Base-by-base conservation (phyloP, 2,113 vertebrate species). In the Tenebrosternarchus preto region DNA sequence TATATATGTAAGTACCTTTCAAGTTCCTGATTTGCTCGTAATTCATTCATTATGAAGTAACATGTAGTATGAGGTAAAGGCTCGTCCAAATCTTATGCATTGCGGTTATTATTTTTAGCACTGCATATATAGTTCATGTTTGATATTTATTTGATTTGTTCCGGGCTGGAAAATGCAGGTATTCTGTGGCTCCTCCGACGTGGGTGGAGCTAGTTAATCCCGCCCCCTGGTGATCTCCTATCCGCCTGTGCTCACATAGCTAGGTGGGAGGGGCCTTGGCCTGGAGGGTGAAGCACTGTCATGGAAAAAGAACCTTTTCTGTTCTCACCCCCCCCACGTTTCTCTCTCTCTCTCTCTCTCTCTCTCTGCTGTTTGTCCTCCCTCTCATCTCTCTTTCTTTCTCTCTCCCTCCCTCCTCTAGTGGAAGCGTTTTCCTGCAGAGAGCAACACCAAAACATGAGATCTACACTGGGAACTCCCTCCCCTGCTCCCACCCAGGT, bases 401-500 rank as follows among this genome's bases (percentile, higher is more conserved):
- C 53, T 57, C 24, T n/a, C 1, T 73, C 53, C 20, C 53, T 29
- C 50, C 56, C 19, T 59, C 25, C 27, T 31, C 46, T 7, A 15
- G 43, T 50, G 43, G 43, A 15, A 50, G 43, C 2, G 43, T 15
- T 77, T 78, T 56, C 76, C 27, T 68, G 46, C n/a, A 16, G n/a
- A 61, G 66, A 66, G 46, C 43, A 36, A 84, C 29, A 59, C 29
- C 74, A 22, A 61, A 75, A 22, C 76, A 55, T 11, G 31, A 63
- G 61, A 63, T 4, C 61, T 36, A 31, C 69, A 17, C 55, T 81
- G 83, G 83, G 81, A 84, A 84, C 69, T 84, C 78, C 79, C 82
- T 50, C 70, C 17, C 31, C 12, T 2, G 19, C 64, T 19, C 33
- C 55, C 55, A 3, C 55, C 55, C n/a, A 2, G 5, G 66, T 43